A percentile compares a stretch with the other conserved stretches of the same genome.
Conservation (phyloP, 2,888 invertebrate species). For the Drosophila melanosoma region DNA sequence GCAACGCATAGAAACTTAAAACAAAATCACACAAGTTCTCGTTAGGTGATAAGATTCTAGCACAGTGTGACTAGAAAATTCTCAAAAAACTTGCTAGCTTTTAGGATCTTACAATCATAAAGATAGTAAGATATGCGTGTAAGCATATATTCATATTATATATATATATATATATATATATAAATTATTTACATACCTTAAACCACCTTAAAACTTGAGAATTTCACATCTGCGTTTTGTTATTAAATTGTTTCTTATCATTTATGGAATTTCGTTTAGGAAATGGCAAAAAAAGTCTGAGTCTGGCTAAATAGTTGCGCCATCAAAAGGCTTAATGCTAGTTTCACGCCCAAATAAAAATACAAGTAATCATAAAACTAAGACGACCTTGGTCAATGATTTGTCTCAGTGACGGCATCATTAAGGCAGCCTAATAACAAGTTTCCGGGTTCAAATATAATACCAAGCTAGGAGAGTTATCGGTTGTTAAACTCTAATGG, state of each 20-base stretch:
- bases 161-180: too few species aligned
- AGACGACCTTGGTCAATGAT: slow-evolving; percentile 13
- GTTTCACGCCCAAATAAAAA: slow-evolving; percentile 6
- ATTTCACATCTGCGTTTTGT: not conserved
- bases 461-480: not conserved
- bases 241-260: not conserved
- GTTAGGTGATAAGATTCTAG: slow-evolving; percentile 41
- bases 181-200: not conserved
- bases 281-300: not conserved
- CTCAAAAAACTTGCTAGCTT: slow-evolving; percentile 37
- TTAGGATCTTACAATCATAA: slow-evolving; percentile 55
- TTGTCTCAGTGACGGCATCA: slow-evolving; percentile 3
- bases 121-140: slow-evolving; percentile 41
- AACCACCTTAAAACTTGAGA: not conserved
- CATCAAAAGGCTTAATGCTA: not conserved
- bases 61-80: slow-evolving; percentile 53
- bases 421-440: slow-evolving; percentile 1
- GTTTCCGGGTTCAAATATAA: slow-evolving; percentile 2
- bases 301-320: not conserved
- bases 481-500: not conserved
- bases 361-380: not conserved
- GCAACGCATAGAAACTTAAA: slow-evolving; percentile 28
- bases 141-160: slow-evolving; percentile 23
- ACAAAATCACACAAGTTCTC: slow-evolving; percentile 7
- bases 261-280: not conserved